Conservation (phyloP, 2,888 invertebrate genomes). For the Hedychridium roseum region DNA sequence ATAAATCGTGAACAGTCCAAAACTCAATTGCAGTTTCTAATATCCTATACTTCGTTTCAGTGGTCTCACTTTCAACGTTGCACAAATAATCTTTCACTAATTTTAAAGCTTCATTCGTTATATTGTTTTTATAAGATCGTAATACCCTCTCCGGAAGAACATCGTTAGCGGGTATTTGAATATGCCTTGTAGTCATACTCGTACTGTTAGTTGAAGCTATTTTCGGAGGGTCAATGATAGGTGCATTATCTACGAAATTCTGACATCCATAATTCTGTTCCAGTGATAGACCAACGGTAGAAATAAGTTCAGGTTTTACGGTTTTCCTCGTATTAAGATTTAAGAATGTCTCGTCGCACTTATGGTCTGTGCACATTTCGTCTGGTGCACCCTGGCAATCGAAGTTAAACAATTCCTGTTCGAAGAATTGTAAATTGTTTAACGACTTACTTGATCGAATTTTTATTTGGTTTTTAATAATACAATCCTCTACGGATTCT, state of each 20-base stretch:
- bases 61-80: slow-evolving; percentile 53
- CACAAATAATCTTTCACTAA: slow-evolving; percentile 57
- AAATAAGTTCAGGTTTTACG: no score
- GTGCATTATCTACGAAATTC: no score
- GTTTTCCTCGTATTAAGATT: no score
- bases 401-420: slow-evolving; percentile 60
- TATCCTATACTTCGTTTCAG: slow-evolving; percentile 52
- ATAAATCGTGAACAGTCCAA: slow-evolving; percentile 63
- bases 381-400: slow-evolving; percentile 64
- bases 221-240: no score
- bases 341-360: slow-evolving; percentile 42
- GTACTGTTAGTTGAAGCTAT: no score
- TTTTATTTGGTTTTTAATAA: slow-evolving; percentile 50
- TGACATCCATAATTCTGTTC: no score
- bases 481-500: slow-evolving; percentile 54
- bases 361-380: slow-evolving; percentile 57
- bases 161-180: no score
- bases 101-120: slow-evolving; percentile 39
- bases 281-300: no score
- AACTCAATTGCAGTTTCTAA: slow-evolving; percentile 59
- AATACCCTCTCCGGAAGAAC: slow-evolving; percentile 9
- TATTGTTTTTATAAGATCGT: slow-evolving; percentile 17
- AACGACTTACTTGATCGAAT: slow-evolving; percentile 58
- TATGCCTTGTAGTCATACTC: no score
- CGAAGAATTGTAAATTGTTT: slow-evolving; percentile 54